A percentile compares a stretch with the other conserved stretches of the same genome.
phyloP scores from a whole-genome alignment of 2,797 vertebrate species.

The Glyptemys insculpta region DNA sequence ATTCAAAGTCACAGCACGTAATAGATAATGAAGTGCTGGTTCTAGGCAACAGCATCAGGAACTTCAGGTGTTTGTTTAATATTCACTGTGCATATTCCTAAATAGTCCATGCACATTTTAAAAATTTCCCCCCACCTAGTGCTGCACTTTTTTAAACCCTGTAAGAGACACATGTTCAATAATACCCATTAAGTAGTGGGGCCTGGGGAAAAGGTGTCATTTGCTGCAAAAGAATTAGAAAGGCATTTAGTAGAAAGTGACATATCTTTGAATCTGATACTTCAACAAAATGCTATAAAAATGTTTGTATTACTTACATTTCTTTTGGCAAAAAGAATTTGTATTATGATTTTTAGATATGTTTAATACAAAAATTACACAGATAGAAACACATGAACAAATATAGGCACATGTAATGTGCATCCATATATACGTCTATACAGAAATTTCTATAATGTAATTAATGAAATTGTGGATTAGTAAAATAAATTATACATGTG shows the following conservation, averaged over 20 bases:
- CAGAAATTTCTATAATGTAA: background rate
- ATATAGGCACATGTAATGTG: background rate
- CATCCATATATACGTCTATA: background rate
- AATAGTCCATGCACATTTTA: conserved; percentile 70
- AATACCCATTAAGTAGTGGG: conserved; percentile 73
- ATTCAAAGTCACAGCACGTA: conserved; percentile 71
- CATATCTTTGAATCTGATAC: conserved; percentile 38
- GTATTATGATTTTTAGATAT: conserved; percentile 41
- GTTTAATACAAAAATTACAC: conserved; percentile 31
- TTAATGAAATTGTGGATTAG: conserved; percentile 5
- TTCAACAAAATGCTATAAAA: conserved; percentile 45
- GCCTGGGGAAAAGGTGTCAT: conserved; percentile 55
- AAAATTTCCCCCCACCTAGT: conserved; percentile 62
- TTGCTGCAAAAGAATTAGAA: conserved; percentile 69
- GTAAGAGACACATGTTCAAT: conserved; percentile 76
- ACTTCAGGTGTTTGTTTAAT: conserved; percentile 78
- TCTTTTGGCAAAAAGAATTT: conserved; percentile 34
- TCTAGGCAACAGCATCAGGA: conserved; percentile 66
- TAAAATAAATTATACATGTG: background rate
- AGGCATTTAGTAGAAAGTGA: conserved; percentile 71
- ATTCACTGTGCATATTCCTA: conserved; percentile 70
- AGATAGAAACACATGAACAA: background rate
- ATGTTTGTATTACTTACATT: conserved; percentile 51
- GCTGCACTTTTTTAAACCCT: conserved; percentile 57
- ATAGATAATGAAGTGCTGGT: conserved; percentile 76